These are phyloP conservation scores for Melospiza georgiana DNA, from an alignment of 2,113 vertebrate genomes.

Conservation along the genomic window DNA sequence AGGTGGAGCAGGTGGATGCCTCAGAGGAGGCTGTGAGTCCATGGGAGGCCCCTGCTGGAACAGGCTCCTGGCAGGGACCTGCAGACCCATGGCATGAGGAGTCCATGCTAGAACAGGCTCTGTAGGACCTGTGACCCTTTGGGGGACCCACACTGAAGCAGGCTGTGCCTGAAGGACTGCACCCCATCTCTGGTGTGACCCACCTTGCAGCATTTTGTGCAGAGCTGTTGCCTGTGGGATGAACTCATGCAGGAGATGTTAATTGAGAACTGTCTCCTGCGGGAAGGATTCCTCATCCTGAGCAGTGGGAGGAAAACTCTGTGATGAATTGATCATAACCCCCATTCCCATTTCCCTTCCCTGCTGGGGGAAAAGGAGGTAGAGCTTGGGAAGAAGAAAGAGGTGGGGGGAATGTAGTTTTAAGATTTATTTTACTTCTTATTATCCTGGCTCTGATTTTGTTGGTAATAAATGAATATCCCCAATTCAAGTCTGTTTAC, in stretches of 20 bases:
- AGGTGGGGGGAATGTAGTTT: background rate
- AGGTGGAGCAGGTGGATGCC: background rate
- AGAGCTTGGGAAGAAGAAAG: background rate
- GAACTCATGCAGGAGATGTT: background rate
- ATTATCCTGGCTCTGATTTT: background rate
- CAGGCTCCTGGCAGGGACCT: background rate
- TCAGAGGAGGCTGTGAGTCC: background rate
- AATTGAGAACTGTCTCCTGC: background rate
- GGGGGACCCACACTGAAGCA: background rate
- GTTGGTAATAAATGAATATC: background rate
- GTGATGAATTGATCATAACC: background rate
- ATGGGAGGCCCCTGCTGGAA: background rate
- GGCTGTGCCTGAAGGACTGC: background rate
- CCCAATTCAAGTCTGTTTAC: fast-evolving
- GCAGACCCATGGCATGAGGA: background rate
- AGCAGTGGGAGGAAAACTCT: background rate
- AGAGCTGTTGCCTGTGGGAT: background rate
- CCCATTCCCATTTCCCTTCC: background rate
- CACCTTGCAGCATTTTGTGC: background rate
- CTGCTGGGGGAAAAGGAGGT: background rate
- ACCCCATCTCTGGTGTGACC: background rate
- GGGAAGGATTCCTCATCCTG: background rate
- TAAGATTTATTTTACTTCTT: background rate
- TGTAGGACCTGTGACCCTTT: background rate
- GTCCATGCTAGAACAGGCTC: background rate